These are phyloP conservation scores for Chironomus tentans DNA, from an alignment of 2,888 invertebrate genomes.

Conservation along the genomic window DNA sequence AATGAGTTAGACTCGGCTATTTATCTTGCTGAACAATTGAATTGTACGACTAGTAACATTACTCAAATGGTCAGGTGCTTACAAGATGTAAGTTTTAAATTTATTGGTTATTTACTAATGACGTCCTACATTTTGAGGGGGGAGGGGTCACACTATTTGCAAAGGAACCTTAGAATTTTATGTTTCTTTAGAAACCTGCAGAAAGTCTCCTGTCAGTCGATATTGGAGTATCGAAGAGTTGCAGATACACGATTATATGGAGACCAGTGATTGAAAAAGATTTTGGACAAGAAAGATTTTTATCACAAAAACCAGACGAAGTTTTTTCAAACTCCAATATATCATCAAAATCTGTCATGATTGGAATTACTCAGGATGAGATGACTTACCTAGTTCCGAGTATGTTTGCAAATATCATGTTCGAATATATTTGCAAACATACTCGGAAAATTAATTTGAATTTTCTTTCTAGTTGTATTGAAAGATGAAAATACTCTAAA, in stretches of 20 bases:
- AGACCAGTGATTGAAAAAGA: conserved; percentile 51
- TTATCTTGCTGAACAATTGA: conserved; percentile 49
- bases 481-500: no score
- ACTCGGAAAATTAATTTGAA: no score
- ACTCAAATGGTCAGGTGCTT: conserved; percentile 50
- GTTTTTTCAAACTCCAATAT: conserved; percentile 43
- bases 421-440: no score
- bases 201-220: background rate
- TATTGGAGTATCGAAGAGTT: background rate
- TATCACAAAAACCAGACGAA: conserved; percentile 47
- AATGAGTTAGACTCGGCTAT: conserved; percentile 47
- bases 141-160: no score
- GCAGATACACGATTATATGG: conserved; percentile 41
- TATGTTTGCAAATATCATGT: no score
- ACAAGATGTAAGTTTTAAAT: conserved; percentile 30
- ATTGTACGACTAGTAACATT: conserved; percentile 48
- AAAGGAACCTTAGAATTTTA: background rate
- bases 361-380: conserved; percentile 54
- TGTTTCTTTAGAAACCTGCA: background rate
- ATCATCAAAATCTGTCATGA: conserved; percentile 49
- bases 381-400: conserved; percentile 48
- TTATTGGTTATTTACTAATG: no score
- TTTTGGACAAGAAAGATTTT: conserved; percentile 50
- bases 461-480: no score
- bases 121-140: no score